These are phyloP conservation scores for Parthenolecanium corni DNA, from an alignment of 2,888 invertebrate species.

Conservation along the genomic window DNA sequence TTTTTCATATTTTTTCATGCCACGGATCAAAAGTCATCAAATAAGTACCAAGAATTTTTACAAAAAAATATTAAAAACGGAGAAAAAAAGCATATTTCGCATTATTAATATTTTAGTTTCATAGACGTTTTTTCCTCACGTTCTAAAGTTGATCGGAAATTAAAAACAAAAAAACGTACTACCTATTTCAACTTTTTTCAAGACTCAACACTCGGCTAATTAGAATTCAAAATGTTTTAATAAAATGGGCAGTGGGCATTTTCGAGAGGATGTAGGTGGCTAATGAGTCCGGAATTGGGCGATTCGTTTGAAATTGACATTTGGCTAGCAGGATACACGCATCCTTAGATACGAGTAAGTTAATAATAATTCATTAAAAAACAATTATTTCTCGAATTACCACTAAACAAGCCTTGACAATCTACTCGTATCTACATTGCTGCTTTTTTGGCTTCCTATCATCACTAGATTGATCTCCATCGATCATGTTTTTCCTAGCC, in stretches of 20 bases:
- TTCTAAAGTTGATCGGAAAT: too few species aligned
- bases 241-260: background rate
- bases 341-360: slow-evolving; percentile 25
- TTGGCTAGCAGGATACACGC: slow-evolving; percentile 19
- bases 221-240: background rate
- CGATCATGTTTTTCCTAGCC: background rate
- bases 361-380: slow-evolving; percentile 27
- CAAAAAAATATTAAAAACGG: too few species aligned
- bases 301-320: slow-evolving; percentile 5
- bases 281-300: slow-evolving; percentile 24
- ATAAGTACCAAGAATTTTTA: too few species aligned
- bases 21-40: too few species aligned
- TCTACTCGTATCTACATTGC: slow-evolving; percentile 1
- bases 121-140: too few species aligned
- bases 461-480: background rate
- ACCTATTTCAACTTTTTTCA: too few species aligned
- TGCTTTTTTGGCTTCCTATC: background rate
- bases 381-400: slow-evolving; percentile 9
- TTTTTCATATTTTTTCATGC: too few species aligned
- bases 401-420: slow-evolving; percentile 6
- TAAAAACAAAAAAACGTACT: too few species aligned
- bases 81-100: too few species aligned
- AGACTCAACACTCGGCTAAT: too few species aligned
- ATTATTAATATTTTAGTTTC: too few species aligned
- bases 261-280: slow-evolving; percentile 10